A percentile compares a stretch with the other conserved stretches of the same genome.
phyloP scores from a whole-genome alignment of 53 echinoderm and acorn worm species.

The Pentamera pediparva region DNA sequence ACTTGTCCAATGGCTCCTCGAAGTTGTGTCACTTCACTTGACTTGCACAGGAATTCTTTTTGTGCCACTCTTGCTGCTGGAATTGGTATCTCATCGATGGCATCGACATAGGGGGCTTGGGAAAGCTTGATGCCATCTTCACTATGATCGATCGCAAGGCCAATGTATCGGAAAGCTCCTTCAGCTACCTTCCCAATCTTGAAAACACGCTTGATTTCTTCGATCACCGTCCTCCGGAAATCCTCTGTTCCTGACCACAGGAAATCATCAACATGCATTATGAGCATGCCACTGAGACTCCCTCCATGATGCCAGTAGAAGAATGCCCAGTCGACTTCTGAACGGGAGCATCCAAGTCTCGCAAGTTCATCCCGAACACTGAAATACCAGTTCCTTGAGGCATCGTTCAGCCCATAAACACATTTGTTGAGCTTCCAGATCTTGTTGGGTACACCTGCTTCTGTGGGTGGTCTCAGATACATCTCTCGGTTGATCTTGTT shows the following conservation, averaged over 20 bases:
- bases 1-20: background rate
- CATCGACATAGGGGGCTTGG: background rate
- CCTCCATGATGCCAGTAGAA: background rate
- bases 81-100: background rate
- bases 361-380: background rate
- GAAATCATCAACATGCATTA: background rate
- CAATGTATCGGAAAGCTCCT: background rate
- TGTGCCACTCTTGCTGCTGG: background rate
- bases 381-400: background rate
- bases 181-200: background rate
- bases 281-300: background rate
- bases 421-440: background rate
- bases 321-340: background rate
- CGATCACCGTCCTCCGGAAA: background rate
- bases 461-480: background rate
- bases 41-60: background rate
- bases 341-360: conserved; percentile 1
- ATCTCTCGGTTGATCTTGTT: conserved; percentile 7
- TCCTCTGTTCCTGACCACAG: background rate
- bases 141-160: background rate
- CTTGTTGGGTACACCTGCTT: background rate
- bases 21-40: background rate
- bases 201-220: background rate
- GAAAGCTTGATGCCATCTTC: background rate
- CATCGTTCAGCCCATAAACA: conserved; percentile 18